Conservation (phyloP, 1,140 invertebrate genomes). For the Hylaeus anthracinus region DNA sequence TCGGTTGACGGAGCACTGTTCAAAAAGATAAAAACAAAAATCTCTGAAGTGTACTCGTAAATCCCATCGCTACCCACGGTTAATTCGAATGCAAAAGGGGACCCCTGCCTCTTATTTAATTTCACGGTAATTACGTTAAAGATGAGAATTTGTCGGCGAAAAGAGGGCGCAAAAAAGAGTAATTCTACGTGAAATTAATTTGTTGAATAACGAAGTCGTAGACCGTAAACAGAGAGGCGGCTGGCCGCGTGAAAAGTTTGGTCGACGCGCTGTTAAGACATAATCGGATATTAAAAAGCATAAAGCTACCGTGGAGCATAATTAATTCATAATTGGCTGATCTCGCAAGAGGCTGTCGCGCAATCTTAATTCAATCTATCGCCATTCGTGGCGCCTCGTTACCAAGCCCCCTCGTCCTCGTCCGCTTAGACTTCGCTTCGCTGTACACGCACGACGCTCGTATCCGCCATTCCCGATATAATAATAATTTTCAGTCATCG, state of each 20-base stretch:
- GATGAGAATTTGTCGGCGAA: constrained; percentile 22
- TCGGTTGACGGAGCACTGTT: not conserved
- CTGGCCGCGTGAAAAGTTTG: constrained; percentile 52
- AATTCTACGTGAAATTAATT: constrained; percentile 45
- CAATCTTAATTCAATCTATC: constrained; percentile 82
- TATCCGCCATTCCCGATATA: constrained; percentile 62
- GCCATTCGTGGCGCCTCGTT: constrained; percentile 77
- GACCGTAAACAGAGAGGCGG: constrained; percentile 40
- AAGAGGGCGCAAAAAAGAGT: not conserved
- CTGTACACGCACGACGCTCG: constrained; percentile 18
- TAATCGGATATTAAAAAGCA: constrained; percentile 78
- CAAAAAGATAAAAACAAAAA: not conserved
- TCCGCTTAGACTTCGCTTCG: constrained; percentile 50
- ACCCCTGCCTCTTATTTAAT: constrained; percentile 15
- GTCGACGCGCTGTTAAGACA: constrained; percentile 75
- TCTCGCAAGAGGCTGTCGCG: constrained; percentile 71
- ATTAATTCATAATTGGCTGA: constrained; percentile 81
- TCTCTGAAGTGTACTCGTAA: too few relatives aligned
- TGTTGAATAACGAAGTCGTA: constrained; percentile 44
- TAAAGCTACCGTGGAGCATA: constrained; percentile 73
- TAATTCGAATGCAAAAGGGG: not conserved
- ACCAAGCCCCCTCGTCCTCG: constrained; percentile 63
- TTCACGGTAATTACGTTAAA: constrained; percentile 22
- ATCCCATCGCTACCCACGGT: not conserved
- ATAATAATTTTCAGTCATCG: constrained; percentile 71